These are phyloP conservation scores for Philereme vetulata DNA, from an alignment of 2,888 invertebrate genomes.

Conservation along the genomic window DNA sequence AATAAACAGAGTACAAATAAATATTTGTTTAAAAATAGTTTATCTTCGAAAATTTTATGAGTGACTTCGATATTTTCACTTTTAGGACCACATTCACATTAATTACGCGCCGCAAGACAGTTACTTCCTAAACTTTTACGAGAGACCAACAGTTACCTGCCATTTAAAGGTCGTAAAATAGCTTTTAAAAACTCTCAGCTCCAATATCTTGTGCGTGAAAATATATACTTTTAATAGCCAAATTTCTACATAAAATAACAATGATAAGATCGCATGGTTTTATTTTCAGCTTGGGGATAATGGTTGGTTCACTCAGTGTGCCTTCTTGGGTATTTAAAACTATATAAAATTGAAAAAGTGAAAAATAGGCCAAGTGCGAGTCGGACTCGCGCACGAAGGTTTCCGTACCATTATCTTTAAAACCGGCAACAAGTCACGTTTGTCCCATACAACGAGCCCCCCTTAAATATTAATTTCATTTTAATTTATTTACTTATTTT, in stretches of 20 bases:
- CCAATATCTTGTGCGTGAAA: constrained; percentile 70
- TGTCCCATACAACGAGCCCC: too few relatives aligned
- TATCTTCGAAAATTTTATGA: not conserved
- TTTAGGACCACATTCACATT: constrained; percentile 6
- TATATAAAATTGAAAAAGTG: too few relatives aligned
- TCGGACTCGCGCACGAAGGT: too few relatives aligned
- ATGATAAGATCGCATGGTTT: constrained; percentile 44
- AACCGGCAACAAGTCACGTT: too few relatives aligned
- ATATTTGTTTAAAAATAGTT: too few relatives aligned
- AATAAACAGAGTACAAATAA: too few relatives aligned
- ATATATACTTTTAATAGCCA: constrained; percentile 72
- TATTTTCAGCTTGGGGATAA: not conserved
- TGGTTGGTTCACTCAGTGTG: not conserved
- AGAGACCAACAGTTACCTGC: constrained; percentile 63
- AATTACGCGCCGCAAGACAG: constrained; percentile 37
- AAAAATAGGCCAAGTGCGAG: too few relatives aligned
- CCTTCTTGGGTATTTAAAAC: not conserved
- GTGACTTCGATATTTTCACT: constrained; percentile 1
- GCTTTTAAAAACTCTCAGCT: constrained; percentile 64
- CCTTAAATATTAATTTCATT: too few relatives aligned
- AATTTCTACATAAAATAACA: constrained; percentile 50
- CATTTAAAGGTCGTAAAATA: constrained; percentile 77
- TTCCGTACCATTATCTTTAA: too few relatives aligned
- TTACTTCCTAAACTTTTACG: constrained; percentile 58
- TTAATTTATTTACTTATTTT: too few relatives aligned